Evolutionary conservation across 2,113 vertebrate species (phyloP), one percentile per base, ranked within the genome.

Genomic region (Gallinago undulata): DNA sequence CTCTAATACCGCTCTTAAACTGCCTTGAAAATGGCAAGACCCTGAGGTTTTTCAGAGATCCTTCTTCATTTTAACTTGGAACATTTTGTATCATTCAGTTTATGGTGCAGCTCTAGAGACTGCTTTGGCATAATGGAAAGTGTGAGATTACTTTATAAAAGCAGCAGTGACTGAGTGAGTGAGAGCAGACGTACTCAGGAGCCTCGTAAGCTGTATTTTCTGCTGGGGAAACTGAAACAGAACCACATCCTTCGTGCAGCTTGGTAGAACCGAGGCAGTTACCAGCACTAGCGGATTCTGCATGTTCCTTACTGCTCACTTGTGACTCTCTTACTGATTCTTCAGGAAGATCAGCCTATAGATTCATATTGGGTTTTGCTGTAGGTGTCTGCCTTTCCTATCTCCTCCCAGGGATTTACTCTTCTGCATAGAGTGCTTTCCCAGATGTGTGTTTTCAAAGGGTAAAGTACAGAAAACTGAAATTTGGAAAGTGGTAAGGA

Each of bases 41-140:
- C 10, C 41, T 59, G 33, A 83, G 31, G 39, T 90, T 87, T 87
- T 82, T 81, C 74, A 48, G 63, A 86, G n/a, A 68, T 83, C 67
- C 47, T 92, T 77, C 60, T 80, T 87, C 51, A 48, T 72, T 93
- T 89, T 75, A 80, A 81, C n/a, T 77, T 74, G 50, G 89, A 79
- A 84, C 25, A 39, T 72, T 92, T 78, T 64, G 56, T 89, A 47
- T 78, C 64, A 37, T 72, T 41, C 59, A 84, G 64, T 84, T 89
- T 30, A 81, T 67, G 37, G 50, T 63, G 59, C 4, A 3, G 45
- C 55, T 75, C 51, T 67, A n/a, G 83, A 92, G 59, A 70, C 37
- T 73, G 64, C 63, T 89, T 89, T 81, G 76, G 60, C n/a, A 51
- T 59, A 84, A 91, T 30, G 39, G 47, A 47, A 89, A 67, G 60